These are phyloP conservation scores for Halcyon leucocephala DNA, from an alignment of 2,797 vertebrate genomes.

Conservation along the genomic window DNA sequence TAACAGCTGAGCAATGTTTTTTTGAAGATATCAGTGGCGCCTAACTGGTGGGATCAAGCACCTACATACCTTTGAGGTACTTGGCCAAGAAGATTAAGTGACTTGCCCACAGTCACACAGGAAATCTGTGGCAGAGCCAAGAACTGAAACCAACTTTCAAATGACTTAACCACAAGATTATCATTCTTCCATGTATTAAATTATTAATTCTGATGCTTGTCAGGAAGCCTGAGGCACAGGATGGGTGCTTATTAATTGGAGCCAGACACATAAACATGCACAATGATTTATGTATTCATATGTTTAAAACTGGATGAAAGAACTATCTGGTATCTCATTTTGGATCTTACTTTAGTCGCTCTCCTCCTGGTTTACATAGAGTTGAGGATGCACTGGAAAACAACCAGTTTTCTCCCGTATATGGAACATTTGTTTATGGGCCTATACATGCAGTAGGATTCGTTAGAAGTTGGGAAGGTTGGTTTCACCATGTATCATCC, in stretches of 20 bases:
- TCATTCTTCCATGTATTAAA: constrained; percentile 54
- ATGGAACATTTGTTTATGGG: constrained; percentile 1
- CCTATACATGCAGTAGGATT: background rate
- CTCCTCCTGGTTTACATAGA: constrained; percentile 51
- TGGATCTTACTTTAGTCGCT: constrained; percentile 14
- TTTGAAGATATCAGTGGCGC: constrained; percentile 63
- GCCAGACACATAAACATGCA: constrained; percentile 64
- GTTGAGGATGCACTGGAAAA: constrained; percentile 34
- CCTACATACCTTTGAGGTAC: constrained; percentile 62
- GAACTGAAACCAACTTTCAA: constrained; percentile 55
- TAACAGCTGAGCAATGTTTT: constrained; percentile 54
- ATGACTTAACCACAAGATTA: constrained; percentile 67
- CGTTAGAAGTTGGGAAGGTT: background rate
- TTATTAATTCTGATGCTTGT: constrained; percentile 71
- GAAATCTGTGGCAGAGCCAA: constrained; percentile 52
- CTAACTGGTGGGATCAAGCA: constrained; percentile 59
- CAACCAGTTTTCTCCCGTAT: constrained; percentile 2
- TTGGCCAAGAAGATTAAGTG: constrained; percentile 35
- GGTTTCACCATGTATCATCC: background rate
- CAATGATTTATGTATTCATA: constrained; percentile 65
- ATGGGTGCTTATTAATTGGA: constrained; percentile 68
- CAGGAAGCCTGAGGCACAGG: constrained; percentile 61
- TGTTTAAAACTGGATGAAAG: constrained; percentile 69
- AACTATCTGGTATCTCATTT: constrained; percentile 55
- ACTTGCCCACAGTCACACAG: constrained; percentile 47